A percentile compares a stretch with the other conserved stretches of the same genome.
Evolutionary conservation across 1,140 invertebrate species (phyloP).

Genomic region (Tetramorium alpestre): DNA sequence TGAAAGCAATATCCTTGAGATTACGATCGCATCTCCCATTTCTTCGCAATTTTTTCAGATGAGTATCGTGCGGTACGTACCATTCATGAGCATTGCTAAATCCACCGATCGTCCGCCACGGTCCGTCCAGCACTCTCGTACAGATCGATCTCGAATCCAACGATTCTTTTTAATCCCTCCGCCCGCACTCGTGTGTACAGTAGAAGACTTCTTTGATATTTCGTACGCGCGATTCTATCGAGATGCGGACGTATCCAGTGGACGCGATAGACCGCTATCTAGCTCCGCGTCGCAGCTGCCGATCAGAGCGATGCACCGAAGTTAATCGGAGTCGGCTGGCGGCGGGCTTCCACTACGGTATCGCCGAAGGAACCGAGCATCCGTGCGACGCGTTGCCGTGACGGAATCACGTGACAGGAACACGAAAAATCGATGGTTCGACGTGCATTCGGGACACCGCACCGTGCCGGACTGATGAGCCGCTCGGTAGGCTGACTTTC

Average conservation of each 20-base stretch:
- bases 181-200: not conserved
- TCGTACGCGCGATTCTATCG: not conserved
- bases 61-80: constrained; percentile 48
- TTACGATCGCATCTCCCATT: not conserved
- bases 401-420: constrained; percentile 65
- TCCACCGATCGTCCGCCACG: constrained; percentile 21
- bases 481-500: constrained; percentile 79
- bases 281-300: not conserved
- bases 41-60: not conserved
- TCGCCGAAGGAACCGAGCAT: not conserved
- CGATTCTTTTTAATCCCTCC: not conserved
- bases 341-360: not conserved
- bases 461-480: constrained; percentile 79
- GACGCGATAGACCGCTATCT: not conserved
- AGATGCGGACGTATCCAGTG: not conserved
- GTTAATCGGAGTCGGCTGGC: constrained; percentile 9
- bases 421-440: constrained; percentile 65
- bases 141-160: not conserved
- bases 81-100: constrained; percentile 60
- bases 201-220: not conserved
- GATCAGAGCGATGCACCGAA: not conserved
- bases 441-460: constrained; percentile 79
- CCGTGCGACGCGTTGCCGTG: constrained; percentile 1
- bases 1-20: not conserved
- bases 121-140: not conserved